phyloP scores from a whole-genome alignment of 1,140 invertebrate species.

The Portunus trituberculatus region DNA sequence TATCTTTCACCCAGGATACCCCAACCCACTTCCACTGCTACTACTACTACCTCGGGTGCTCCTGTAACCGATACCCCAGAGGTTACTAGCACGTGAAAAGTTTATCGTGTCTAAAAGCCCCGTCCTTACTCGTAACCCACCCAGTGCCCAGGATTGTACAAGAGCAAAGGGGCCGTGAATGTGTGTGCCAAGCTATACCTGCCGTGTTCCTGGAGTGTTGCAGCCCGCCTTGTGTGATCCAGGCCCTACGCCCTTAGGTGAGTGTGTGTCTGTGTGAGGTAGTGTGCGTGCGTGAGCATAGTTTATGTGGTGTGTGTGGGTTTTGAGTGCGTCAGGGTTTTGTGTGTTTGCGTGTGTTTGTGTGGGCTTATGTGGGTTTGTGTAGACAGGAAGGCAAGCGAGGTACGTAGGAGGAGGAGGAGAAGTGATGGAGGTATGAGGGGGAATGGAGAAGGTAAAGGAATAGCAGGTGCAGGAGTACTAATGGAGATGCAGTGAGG shows the following conservation, averaged over 20 bases:
- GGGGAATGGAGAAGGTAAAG: too few species aligned
- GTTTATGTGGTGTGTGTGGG: not conserved
- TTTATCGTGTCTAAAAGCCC: too few species aligned
- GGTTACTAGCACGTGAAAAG: too few species aligned
- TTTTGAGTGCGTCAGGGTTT: not conserved
- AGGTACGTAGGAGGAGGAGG: not conserved
- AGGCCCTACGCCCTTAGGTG: slow-evolving; percentile 1
- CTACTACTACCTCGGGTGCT: not conserved
- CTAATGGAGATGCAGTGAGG: too few species aligned
- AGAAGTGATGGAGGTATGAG: too few species aligned
- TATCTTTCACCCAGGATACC: slow-evolving; percentile 57
- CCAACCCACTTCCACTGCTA: slow-evolving; percentile 55
- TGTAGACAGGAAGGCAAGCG: not conserved
- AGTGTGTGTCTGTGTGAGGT: not conserved
- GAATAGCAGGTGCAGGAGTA: too few species aligned
- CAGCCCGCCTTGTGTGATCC: not conserved
- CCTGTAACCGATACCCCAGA: not conserved
- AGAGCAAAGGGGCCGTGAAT: not conserved
- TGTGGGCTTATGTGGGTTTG: not conserved
- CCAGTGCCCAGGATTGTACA: not conserved
- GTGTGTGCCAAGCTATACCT: not conserved
- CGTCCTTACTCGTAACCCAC: too few species aligned
- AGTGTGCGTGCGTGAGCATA: not conserved
- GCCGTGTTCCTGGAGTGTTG: not conserved
- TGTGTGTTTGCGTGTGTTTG: not conserved